phyloP scores from a whole-genome alignment of 2,888 invertebrate genomes.

The Diabrotica balteata region DNA sequence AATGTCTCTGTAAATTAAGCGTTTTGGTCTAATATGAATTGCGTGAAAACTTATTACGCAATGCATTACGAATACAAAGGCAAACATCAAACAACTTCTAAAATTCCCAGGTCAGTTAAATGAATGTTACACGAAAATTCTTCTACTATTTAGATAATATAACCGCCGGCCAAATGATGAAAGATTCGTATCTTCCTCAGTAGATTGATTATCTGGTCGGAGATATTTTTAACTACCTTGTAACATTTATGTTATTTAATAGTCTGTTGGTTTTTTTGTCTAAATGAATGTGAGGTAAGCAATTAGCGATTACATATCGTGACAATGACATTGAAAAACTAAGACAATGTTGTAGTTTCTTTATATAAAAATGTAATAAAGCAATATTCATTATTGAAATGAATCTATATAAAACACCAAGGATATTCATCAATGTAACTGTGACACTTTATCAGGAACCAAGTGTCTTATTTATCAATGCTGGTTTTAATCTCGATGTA shows the following conservation, averaged over 20 bases:
- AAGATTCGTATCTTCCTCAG: slow-evolving; percentile 2
- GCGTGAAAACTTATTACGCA: background rate
- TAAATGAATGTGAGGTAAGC: no score
- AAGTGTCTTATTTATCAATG: no score
- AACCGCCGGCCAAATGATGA: slow-evolving; percentile 5
- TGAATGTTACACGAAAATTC: slow-evolving; percentile 4
- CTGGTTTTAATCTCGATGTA: no score
- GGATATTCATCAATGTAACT: no score
- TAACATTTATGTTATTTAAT: background rate
- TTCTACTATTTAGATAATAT: slow-evolving; percentile 1
- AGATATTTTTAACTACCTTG: slow-evolving; percentile 4
- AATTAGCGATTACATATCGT: no score
- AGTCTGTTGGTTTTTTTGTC: background rate
- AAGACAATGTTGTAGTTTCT: no score
- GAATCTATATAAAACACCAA: no score
- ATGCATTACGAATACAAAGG: background rate
- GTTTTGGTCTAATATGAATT: background rate
- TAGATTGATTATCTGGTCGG: slow-evolving; percentile 6
- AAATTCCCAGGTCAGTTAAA: slow-evolving; percentile 13
- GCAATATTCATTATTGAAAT: no score
- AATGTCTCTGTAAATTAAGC: background rate
- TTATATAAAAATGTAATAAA: no score
- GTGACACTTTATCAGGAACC: no score
- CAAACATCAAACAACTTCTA: background rate
- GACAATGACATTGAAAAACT: no score